Percentiles rank a stretch among this genome's conserved stretches.
These are phyloP conservation scores for Nematostella vectensis DNA, from an alignment of 92 coral and sea anemone genomes.

Conservation along the genomic window DNA sequence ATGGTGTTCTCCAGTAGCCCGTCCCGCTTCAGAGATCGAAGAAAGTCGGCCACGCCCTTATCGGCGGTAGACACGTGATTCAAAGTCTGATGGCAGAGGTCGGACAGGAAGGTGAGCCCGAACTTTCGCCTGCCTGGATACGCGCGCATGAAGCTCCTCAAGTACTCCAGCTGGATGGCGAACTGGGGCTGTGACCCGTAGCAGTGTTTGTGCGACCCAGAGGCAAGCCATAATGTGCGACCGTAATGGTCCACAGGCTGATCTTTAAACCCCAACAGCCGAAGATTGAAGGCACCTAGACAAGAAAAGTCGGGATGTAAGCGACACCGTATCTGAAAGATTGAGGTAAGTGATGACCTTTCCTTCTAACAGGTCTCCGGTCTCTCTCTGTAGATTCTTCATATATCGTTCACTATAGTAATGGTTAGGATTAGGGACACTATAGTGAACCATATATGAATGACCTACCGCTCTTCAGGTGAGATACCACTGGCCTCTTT, in stretches of 20 bases:
- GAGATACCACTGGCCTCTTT: too few species aligned
- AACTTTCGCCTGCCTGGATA: conserved; percentile 48
- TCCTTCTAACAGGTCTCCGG: too few species aligned
- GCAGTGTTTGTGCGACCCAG: conserved; percentile 8
- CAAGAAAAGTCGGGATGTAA: not conserved
- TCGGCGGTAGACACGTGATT: conserved; percentile 28
- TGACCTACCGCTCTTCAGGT: too few species aligned
- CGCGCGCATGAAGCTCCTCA: conserved; percentile 58
- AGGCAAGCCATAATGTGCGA: conserved; percentile 27
- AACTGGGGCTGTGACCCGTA: conserved; percentile 33
- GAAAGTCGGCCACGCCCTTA: conserved; percentile 19
- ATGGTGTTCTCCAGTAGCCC: conserved; percentile 52
- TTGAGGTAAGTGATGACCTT: not conserved
- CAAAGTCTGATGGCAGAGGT: conserved; percentile 40
- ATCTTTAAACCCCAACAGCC: conserved; percentile 42
- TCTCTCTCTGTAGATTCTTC: too few species aligned
- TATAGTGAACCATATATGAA: too few species aligned
- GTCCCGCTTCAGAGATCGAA: conserved; percentile 31
- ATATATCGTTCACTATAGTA: too few species aligned
- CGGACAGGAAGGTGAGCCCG: conserved; percentile 47
- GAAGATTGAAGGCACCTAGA: conserved; percentile 38
- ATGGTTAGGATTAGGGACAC: not conserved
- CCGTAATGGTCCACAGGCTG: conserved; percentile 54
- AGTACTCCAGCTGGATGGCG: conserved; percentile 33
- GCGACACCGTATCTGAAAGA: not conserved